These are phyloP conservation scores for Loriculus beryllinus DNA, from an alignment of 2,797 vertebrate species.

Conservation along the genomic window DNA sequence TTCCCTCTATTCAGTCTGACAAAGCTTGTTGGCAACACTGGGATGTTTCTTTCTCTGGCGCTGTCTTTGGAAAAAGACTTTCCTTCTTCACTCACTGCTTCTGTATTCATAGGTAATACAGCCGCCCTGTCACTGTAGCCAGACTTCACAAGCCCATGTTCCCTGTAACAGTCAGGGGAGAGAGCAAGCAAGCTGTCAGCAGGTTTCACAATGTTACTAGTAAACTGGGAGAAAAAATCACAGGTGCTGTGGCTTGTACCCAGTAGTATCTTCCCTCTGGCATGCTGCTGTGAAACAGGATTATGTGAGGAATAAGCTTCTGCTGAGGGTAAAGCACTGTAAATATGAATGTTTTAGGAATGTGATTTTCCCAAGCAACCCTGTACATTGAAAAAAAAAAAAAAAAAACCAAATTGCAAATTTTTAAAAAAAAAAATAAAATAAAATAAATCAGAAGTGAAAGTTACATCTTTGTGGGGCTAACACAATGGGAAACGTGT, in stretches of 20 bases:
- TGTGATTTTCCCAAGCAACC: background rate
- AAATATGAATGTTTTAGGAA: background rate
- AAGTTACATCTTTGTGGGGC: background rate
- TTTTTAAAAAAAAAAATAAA: background rate
- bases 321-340: background rate
- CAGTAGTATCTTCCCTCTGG: background rate
- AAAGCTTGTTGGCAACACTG: background rate
- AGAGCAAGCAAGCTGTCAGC: background rate
- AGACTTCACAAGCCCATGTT: background rate
- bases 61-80: background rate
- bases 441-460: background rate
- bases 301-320: background rate
- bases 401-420: background rate
- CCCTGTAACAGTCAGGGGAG: no score
- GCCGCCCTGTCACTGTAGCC: background rate
- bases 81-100: background rate
- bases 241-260: background rate
- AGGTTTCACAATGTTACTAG: background rate
- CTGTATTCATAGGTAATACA: background rate
- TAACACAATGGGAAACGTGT: background rate
- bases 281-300: background rate
- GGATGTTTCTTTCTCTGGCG: background rate
- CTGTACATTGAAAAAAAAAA: background rate
- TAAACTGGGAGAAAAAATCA: background rate
- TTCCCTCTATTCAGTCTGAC: background rate